Conservation (phyloP, 2,888 invertebrate species). For the Hermaeophaga mercurialis region DNA sequence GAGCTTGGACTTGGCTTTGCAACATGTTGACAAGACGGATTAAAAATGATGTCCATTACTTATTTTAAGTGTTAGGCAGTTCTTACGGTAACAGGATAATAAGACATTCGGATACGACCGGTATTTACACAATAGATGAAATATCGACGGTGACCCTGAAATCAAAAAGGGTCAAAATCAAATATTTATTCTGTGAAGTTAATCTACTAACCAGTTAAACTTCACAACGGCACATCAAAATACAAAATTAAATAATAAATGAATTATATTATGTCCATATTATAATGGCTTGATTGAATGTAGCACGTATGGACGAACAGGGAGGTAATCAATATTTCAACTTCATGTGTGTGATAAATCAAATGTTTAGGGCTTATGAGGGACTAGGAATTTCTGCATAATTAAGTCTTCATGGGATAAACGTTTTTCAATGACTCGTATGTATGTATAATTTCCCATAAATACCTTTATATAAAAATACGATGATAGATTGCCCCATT, state of each 20-base stretch:
- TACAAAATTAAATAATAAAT: constrained; percentile 54
- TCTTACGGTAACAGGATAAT: constrained; percentile 42
- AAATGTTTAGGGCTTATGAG: constrained; percentile 28
- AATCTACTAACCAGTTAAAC: constrained; percentile 53
- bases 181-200: constrained; percentile 49
- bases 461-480: constrained; percentile 15
- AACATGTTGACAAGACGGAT: constrained; percentile 46
- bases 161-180: constrained; percentile 51
- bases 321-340: constrained; percentile 33
- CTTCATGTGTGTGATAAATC: constrained; percentile 30
- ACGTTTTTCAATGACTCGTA: constrained; percentile 22
- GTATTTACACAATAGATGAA: constrained; percentile 52
- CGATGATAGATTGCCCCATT: constrained; percentile 15
- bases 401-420: constrained; percentile 26
- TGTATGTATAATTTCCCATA: constrained; percentile 19
- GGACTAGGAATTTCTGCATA: constrained; percentile 27
- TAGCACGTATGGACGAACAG: constrained; percentile 18
- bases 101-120: constrained; percentile 42
- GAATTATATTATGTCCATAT: constrained; percentile 34
- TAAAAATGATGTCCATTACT: constrained; percentile 52
- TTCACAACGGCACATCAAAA: constrained; percentile 50
- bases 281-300: constrained; percentile 27
- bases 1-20: constrained; percentile 42
- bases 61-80: constrained; percentile 47
- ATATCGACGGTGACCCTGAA: constrained; percentile 51